Percentiles rank a stretch among this genome's conserved stretches.
phyloP scores from a whole-genome alignment of 2,113 vertebrate species.

The Oryctolagus cuniculus region mOryCun1.1 NC_091451.1:29597001-29597500 shows the following conservation, averaged over 20 bases:
- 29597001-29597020: not conserved
- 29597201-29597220: not conserved
- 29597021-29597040: not conserved
- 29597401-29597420: slow-evolving; percentile 9
- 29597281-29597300: not conserved
- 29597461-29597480: slow-evolving; percentile 23
- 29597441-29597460: not conserved
- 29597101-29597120: not conserved
- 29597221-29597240: too few species aligned
- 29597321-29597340: not conserved
- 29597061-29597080: not conserved
- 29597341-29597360: not conserved
- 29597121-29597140: not conserved
- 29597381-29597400: not conserved
- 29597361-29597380: not conserved
- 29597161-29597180: not conserved
- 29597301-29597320: not conserved
- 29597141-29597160: not conserved
- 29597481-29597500: slow-evolving; percentile 29
- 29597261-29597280: too few species aligned
- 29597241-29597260: too few species aligned
- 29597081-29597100: not conserved
- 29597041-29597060: not conserved
- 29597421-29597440: slow-evolving; percentile 45
- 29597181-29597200: not conserved